Conservation (phyloP, 2,797 vertebrate species). For the Simalia tracyae region DNA sequence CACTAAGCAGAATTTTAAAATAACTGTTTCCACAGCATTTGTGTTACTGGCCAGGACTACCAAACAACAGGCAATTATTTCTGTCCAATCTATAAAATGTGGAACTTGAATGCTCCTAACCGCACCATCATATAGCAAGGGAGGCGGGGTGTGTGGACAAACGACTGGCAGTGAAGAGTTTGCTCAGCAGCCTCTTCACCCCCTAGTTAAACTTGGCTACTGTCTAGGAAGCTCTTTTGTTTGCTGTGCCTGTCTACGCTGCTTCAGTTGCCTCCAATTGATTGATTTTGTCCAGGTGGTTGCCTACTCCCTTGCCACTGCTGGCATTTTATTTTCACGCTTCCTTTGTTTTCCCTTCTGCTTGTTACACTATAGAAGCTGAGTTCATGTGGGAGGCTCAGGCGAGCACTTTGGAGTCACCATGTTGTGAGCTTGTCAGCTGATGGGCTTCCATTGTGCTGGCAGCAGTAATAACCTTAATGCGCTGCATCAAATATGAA, state of each 20-base stretch:
- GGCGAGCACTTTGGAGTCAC: not conserved
- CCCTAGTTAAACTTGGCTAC: not conserved
- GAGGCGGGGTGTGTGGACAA: no score
- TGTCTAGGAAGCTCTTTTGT: not conserved
- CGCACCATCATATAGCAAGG: not conserved
- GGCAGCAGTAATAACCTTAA: slow-evolving; percentile 19
- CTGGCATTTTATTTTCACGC: slow-evolving; percentile 14
- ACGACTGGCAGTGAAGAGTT: not conserved
- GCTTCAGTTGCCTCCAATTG: not conserved
- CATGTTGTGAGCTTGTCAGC: not conserved
- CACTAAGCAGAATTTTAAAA: not conserved
- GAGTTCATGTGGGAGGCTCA: not conserved
- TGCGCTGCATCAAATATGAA: not conserved
- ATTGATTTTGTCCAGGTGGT: not conserved
- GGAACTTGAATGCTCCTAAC: slow-evolving; percentile 1
- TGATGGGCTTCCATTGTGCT: not conserved
- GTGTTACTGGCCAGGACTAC: not conserved
- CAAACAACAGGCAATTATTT: not conserved
- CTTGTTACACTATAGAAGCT: not conserved
- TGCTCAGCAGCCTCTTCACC: not conserved
- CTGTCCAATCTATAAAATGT: not conserved
- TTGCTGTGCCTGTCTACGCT: not conserved
- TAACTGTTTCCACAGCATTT: not conserved
- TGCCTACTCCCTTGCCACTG: not conserved
- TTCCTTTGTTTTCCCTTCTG: slow-evolving; percentile 19